phyloP scores from a whole-genome alignment of 2,888 invertebrate genomes.

The Leptinotarsa juncta region DNA sequence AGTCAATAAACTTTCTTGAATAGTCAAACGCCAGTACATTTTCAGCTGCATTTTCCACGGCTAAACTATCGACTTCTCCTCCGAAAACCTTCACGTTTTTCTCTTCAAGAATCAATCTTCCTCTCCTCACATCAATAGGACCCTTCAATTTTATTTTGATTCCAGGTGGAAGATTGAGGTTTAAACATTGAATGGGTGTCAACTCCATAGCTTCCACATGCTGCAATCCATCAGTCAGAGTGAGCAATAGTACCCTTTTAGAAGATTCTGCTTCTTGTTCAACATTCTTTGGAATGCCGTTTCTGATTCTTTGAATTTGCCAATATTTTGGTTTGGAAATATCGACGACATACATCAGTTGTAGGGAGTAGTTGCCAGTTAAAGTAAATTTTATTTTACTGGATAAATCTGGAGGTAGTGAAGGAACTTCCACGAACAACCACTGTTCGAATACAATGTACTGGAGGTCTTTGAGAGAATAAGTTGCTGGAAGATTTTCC shows the following conservation, averaged over 20 bases:
- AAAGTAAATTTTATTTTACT: conserved; percentile 64
- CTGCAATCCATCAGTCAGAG: conserved; percentile 81
- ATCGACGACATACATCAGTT: conserved; percentile 73
- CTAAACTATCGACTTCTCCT: conserved; percentile 77
- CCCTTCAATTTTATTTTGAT: conserved; percentile 76
- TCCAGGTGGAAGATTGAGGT: conserved; percentile 72
- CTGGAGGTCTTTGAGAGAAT: conserved; percentile 68
- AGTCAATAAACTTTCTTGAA: conserved; percentile 51
- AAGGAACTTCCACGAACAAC: conserved; percentile 73
- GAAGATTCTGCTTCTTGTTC: conserved; percentile 67
- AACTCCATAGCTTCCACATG: conserved; percentile 80
- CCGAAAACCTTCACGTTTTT: conserved; percentile 73
- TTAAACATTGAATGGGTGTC: conserved; percentile 70
- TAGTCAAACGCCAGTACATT: conserved; percentile 70
- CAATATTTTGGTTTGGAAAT: conserved; percentile 69
- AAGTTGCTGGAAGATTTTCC: conserved; percentile 62
- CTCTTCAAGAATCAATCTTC: conserved; percentile 75
- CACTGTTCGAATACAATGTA: conserved; percentile 75
- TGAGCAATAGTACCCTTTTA: conserved; percentile 77
- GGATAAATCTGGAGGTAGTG: conserved; percentile 71
- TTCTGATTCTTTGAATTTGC: conserved; percentile 66
- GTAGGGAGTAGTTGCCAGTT: conserved; percentile 71
- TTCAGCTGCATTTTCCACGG: conserved; percentile 71
- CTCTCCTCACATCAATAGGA: conserved; percentile 77
- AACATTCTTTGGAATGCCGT: conserved; percentile 68